Base-by-base conservation (phyloP, 2,888 invertebrate genomes). In the Dasypogon diadema region DNA sequence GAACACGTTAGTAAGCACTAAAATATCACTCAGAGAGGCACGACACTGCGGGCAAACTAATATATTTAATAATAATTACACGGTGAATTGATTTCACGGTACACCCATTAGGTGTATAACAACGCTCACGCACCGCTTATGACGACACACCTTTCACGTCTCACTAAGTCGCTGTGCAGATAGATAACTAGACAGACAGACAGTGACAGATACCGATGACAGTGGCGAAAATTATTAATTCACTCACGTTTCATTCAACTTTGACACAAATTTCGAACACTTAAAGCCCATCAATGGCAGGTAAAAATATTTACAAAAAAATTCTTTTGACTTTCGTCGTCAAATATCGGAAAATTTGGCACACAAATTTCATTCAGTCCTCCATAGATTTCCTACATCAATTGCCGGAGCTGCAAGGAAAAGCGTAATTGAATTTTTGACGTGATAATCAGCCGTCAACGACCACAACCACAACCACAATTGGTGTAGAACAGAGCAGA, bases 351-450 rank as follows among this genome's bases (percentile, higher is more conserved):
- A 46, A 65, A 46, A 65, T 65, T 65, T 65, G 65, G 65, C 65
- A 65, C 65, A 37, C 6, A 65, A 46, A 65, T 65, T 65, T 65
- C 65, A 65, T 12, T 65, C 46, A 65, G 46, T 65, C 22, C 37
- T 65, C 48, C 5, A 24, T n/a, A 22, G 24, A 46, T 18, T 46
- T 46, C 21, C 46, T 65, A 46, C 65, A 65, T 65, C 65, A 46
- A 65, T 46, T 24, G 16, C 65, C 21, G 4, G 48, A 34, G 24
- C 26, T 65, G 42, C 46, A 46, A 48, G 24, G 48, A 14, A 22
- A 46, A 65, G 24, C 37, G 16, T 10, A 14, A 65, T 65, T 65
- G 46, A 14, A 8, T 26, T 14, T 37, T 22, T 65, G 46, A 14
- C 10, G 16, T 5, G n/a, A 48, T 48, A 8, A 14, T 14, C n/a